Evolutionary conservation across 2,113 vertebrate genomes (phyloP).

Genomic region (Malurus alboscapulatus): DNA sequence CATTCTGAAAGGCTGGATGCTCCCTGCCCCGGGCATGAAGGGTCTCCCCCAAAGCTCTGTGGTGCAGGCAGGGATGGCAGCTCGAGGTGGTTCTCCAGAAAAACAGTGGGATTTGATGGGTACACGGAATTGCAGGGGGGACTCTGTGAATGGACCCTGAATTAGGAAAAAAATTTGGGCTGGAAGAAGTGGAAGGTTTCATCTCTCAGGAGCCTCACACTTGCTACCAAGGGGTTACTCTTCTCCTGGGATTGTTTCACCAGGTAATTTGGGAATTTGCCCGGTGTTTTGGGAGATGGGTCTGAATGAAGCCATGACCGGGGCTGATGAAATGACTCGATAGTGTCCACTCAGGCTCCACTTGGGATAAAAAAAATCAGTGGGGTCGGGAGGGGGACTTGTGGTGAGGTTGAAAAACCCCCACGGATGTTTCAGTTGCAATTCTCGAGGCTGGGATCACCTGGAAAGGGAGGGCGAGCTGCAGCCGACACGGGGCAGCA

Average conservation of each 20-base stretch:
- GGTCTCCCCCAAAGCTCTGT: not conserved
- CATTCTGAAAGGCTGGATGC: not conserved
- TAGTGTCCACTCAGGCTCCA: not conserved
- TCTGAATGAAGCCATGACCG: not conserved
- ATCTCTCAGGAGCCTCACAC: not conserved
- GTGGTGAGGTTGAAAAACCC: not conserved
- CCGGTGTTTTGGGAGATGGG: not conserved
- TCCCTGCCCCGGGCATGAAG: not conserved
- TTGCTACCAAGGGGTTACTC: not conserved
- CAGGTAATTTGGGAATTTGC: not conserved
- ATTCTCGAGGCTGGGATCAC: not conserved
- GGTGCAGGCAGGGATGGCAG: not conserved
- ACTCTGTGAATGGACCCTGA: accelerated
- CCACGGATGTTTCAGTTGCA: not conserved
- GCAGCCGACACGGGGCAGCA: not conserved
- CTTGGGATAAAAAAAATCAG: not conserved
- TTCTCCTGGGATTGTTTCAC: not conserved
- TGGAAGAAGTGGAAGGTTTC: not conserved
- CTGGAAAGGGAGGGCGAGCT: not conserved
- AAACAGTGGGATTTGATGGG: not conserved
- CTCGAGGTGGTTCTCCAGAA: not conserved
- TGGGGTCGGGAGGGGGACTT: accelerated
- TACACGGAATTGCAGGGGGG: not conserved
- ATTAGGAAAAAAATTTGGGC: not conserved
- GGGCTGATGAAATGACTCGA: not conserved